Base-by-base conservation (phyloP, 2,888 invertebrate genomes). In the Leptinotarsa peninsularis region DNA sequence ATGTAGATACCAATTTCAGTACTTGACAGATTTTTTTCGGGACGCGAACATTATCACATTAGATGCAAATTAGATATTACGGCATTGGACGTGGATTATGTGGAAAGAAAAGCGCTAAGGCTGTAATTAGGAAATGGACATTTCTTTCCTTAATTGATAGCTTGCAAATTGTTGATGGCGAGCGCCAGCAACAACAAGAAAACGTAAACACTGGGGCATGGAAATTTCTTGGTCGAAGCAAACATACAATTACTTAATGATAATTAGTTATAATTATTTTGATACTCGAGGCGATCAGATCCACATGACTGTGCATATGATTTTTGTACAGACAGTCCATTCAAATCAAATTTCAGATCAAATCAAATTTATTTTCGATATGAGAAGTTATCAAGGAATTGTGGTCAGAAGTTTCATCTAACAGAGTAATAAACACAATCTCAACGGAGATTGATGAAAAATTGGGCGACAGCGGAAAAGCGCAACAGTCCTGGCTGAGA, bases 1-100 rank as follows among this genome's bases (percentile, higher is more conserved):
- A 72, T 72, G 71, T 69, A 76, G 74, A 71, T 72, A 74, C 69
- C 68, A 69, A 77, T 77, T 77, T 75, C 68, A 75, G 71, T 23
- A 52, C 58, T 52, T 27, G 50, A 33, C n/a, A 33, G n/a, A 63
- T 67, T 68, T 52, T 72, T 72, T 74, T 50, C 58, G 23, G 49
- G 17, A 23, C 18, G 23, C 23, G 15, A 21, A 66, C 68, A 68
- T 74, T 66, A 69, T 63, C 73, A 70, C 73, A 70, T 74, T 74
- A 49, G 73, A 73, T 68, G 73, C 68, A 74, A 69, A 69, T 74
- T 72, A 58, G 73, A 50, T 73, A 58, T 49, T 66, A 52, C 67
- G 67, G 67, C 23, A 56, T 67, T 43, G 23, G 56, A 67, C 33
- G 56, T 33, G 66, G 72, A 72, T 56, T 49, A 72, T 67, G 58